Conservation (phyloP, 2,888 invertebrate species). For the Plagiodera versicolora region DNA sequence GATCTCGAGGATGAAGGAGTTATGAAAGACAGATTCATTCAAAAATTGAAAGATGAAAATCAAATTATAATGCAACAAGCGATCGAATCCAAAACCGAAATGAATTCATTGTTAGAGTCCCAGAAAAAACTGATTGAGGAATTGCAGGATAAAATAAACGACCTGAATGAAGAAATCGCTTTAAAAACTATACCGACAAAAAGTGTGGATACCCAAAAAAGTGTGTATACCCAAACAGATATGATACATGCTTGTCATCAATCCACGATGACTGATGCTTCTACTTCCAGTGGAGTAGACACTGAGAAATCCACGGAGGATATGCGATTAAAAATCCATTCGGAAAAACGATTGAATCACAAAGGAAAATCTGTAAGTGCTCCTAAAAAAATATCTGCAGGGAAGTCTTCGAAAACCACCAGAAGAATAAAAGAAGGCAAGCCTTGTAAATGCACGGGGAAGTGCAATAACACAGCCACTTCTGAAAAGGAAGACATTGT, state of each 20-base stretch:
- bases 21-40: constrained; percentile 1
- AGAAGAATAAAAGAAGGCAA: constrained; percentile 1
- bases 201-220: constrained; percentile 5
- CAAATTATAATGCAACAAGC: constrained; percentile 4
- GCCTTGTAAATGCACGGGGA: neutral
- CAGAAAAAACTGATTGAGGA: constrained; percentile 4
- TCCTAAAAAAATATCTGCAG: neutral
- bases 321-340: neutral
- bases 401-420: neutral
- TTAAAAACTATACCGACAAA: neutral
- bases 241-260: constrained; percentile 2
- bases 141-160: neutral
- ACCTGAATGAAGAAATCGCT: neutral
- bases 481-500: neutral
- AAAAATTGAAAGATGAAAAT: neutral
- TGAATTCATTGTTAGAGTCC: neutral
- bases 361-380: constrained; percentile 2
- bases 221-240: constrained; percentile 2
- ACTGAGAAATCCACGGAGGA: neutral
- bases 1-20: constrained; percentile 6
- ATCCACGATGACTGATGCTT: constrained; percentile 3
- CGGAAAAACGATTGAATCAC: neutral
- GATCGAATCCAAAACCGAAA: constrained; percentile 1
- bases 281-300: constrained; percentile 5
- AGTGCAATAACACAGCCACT: neutral